phyloP scores from a whole-genome alignment of 2,797 vertebrate species.

The Gymnoscopelus braueri region DNA sequence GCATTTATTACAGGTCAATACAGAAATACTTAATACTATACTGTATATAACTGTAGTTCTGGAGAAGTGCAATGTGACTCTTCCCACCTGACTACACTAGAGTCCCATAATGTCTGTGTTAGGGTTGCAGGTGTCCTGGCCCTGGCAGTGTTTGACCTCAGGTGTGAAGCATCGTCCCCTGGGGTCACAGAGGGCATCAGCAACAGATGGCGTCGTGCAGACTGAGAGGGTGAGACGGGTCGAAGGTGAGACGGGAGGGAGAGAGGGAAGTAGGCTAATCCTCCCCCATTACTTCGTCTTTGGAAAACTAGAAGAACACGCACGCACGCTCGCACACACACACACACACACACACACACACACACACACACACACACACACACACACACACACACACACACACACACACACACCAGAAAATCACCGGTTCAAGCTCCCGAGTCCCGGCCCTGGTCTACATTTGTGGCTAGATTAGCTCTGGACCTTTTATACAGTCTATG shows the following conservation, averaged over 20 bases:
- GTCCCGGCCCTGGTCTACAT: too few species aligned
- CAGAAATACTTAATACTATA: too few species aligned
- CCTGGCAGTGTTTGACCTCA: conserved; percentile 60
- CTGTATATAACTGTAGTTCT: too few species aligned
- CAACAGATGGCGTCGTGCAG: conserved; percentile 68
- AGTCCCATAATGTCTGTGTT: too few species aligned
- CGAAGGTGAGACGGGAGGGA: conserved; percentile 25
- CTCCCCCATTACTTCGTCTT: conserved; percentile 19
- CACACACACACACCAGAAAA: not conserved
- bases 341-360: not conserved
- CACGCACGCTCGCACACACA: not conserved
- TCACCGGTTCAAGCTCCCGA: too few species aligned
- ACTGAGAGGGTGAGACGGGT: conserved; percentile 66
- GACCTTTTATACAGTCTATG: too few species aligned
- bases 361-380: not conserved
- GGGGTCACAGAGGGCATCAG: conserved; percentile 44
- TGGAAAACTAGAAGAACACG: conserved; percentile 15
- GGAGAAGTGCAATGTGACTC: too few species aligned
- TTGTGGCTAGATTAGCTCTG: too few species aligned
- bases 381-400: not conserved
- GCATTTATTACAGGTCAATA: too few species aligned
- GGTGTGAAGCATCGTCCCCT: conserved; percentile 62
- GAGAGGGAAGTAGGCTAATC: conserved; percentile 46
- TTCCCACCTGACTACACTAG: too few species aligned
- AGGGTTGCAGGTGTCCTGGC: conserved; percentile 55